Conservation (phyloP, 2,888 invertebrate species). For the Smittia aterrima region DNA sequence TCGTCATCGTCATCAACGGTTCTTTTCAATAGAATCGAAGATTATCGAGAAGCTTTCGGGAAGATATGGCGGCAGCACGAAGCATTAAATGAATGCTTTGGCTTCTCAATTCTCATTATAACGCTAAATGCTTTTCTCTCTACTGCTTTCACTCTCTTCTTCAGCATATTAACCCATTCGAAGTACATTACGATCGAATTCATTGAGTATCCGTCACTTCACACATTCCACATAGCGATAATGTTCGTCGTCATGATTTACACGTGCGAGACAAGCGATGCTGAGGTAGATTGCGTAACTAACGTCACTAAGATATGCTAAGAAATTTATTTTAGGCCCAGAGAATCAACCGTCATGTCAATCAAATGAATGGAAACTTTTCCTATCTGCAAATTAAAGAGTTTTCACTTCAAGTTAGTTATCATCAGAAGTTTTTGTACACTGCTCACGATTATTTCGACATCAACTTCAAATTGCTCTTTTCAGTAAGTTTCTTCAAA, state of each 20-base stretch:
- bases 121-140: not conserved
- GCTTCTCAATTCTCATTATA: not conserved
- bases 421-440: conserved; percentile 22
- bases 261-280: conserved; percentile 13
- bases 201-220: not conserved
- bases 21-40: not conserved
- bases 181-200: not conserved
- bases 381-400: conserved; percentile 9
- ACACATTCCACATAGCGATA: conserved; percentile 5
- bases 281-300: conserved; percentile 1
- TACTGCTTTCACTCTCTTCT: not conserved
- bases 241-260: not conserved
- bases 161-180: not conserved
- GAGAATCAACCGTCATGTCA: conserved; percentile 8
- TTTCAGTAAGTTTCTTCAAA: not conserved
- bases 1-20: not conserved
- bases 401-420: conserved; percentile 27
- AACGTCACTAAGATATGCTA: not conserved
- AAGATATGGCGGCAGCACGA: not conserved
- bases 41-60: not conserved
- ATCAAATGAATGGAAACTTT: not conserved
- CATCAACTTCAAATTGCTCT: conserved; percentile 12
- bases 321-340: not conserved
- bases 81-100: conserved; percentile 5
- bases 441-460: conserved; percentile 2